These are phyloP conservation scores for Melanophora roralis DNA, from an alignment of 2,888 invertebrate genomes.

Conservation along the genomic window DNA sequence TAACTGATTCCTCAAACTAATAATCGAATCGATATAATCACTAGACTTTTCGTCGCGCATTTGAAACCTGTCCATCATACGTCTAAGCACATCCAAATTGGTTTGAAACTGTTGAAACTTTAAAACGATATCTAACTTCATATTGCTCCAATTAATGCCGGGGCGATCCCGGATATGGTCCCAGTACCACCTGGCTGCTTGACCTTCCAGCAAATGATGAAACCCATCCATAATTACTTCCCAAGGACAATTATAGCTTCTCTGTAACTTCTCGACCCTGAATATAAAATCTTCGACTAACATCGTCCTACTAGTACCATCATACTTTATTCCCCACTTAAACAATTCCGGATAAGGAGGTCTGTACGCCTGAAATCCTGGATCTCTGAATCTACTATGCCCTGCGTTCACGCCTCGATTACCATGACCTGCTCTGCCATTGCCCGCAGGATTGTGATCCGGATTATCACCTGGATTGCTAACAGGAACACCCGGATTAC, in stretches of 20 bases:
- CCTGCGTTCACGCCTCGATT: not conserved
- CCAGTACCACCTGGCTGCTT: conserved; percentile 9
- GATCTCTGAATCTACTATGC: too few species aligned
- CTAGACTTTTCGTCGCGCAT: not conserved
- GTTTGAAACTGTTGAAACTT: conserved; percentile 3
- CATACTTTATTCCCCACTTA: conserved; percentile 20
- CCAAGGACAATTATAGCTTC: not conserved
- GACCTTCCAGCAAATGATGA: conserved; percentile 4
- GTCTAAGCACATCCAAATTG: conserved; percentile 11
- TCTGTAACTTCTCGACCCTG: conserved; percentile 6
- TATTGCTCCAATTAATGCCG: not conserved
- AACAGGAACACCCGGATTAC: not conserved
- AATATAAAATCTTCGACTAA: conserved; percentile 24
- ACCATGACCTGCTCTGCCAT: too few species aligned
- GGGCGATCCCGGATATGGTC: not conserved
- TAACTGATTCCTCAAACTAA: conserved; percentile 4
- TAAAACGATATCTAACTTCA: not conserved
- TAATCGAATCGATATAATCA: conserved; percentile 8
- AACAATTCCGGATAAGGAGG: not conserved
- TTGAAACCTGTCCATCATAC: conserved; percentile 16
- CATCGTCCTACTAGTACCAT: conserved; percentile 7
- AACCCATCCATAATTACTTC: conserved; percentile 7
- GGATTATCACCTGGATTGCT: not conserved
- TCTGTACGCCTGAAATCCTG: too few species aligned
- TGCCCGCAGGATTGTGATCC: too few species aligned